phyloP scores from a whole-genome alignment of 2,797 vertebrate genomes.

The Enteromius mattozi region DNA sequence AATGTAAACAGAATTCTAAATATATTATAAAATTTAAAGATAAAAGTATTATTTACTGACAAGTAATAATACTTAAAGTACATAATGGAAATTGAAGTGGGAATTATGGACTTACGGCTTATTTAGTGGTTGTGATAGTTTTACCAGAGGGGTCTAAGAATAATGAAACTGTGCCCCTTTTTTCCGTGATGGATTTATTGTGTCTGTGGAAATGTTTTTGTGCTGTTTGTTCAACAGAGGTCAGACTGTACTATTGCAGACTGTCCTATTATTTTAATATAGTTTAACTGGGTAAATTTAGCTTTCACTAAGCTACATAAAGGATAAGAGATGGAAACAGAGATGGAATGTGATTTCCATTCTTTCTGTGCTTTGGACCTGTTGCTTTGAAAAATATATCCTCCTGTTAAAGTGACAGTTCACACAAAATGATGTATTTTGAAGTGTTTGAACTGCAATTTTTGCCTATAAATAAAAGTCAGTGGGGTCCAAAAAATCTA shows the following conservation, averaged over 20 bases:
- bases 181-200: neutral
- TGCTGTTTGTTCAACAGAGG: neutral
- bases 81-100: neutral
- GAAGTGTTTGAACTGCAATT: neutral
- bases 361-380: neutral
- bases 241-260: neutral
- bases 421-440: neutral
- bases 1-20: neutral
- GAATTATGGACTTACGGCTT: neutral
- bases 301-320: conserved; percentile 6
- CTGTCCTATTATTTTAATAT: neutral
- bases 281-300: neutral
- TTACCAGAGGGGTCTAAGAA: neutral
- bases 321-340: neutral
- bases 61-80: neutral
- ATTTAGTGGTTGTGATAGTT: neutral
- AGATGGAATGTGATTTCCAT: neutral
- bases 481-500: neutral
- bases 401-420: neutral
- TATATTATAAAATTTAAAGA: no score
- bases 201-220: neutral
- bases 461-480: neutral
- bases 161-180: neutral
- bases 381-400: neutral
- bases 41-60: no score